A percentile compares a stretch with the other conserved stretches of the same genome.
phyloP scores from a whole-genome alignment of 2,113 vertebrate genomes.

The Phasianus colchicus region DNA sequence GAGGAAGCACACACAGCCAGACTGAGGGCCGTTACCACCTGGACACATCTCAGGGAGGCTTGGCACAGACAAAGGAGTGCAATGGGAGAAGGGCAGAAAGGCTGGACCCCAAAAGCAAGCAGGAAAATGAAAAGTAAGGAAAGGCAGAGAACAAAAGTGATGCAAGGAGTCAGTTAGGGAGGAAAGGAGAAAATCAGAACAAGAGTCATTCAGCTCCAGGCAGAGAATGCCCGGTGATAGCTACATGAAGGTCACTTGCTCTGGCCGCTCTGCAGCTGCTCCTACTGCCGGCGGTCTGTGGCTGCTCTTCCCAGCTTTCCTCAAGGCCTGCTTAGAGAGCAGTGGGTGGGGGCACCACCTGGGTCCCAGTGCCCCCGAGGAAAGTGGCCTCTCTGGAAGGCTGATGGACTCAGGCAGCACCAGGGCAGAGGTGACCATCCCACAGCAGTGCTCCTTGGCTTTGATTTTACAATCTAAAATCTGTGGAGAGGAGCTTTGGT shows the following conservation, averaged over 20 bases:
- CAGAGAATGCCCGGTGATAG: rapidly evolving
- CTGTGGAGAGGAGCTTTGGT: neutral
- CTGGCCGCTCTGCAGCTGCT: conserved; percentile 31
- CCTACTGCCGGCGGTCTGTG: neutral
- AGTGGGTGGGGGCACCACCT: neutral
- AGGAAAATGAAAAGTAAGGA: neutral
- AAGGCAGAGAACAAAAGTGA: neutral
- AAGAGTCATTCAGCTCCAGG: neutral
- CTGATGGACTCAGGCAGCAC: neutral
- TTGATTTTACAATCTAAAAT: neutral
- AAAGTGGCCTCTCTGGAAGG: neutral
- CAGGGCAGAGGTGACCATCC: neutral
- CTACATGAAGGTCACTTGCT: neutral
- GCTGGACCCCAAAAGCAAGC: neutral
- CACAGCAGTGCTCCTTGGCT: rapidly evolving
- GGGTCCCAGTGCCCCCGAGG: neutral
- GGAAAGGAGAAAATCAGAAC: neutral
- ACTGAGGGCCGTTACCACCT: neutral
- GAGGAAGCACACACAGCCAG: neutral
- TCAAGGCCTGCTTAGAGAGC: neutral
- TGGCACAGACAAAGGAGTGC: rapidly evolving
- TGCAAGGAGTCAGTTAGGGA: neutral
- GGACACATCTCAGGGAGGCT: neutral
- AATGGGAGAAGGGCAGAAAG: neutral
- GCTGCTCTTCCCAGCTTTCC: neutral